Percentiles rank a stretch among this genome's conserved stretches.
These are phyloP conservation scores for Meloe dianella DNA, from an alignment of 2,888 invertebrate species.

Conservation along the genomic window DNA sequence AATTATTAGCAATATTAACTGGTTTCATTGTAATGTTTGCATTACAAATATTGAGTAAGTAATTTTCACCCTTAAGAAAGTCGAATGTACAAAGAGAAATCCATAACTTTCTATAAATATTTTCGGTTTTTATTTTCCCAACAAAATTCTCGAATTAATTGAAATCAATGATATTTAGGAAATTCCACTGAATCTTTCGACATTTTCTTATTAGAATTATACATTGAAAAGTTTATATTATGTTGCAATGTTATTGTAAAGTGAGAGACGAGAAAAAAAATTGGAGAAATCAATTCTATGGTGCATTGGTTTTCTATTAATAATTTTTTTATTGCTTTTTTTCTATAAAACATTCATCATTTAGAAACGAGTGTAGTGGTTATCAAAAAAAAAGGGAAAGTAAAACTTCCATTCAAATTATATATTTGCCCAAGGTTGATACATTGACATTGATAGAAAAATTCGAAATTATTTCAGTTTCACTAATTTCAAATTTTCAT, in stretches of 20 bases:
- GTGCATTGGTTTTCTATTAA: neutral
- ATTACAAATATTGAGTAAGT: conserved; percentile 60
- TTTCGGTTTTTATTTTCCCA: no score
- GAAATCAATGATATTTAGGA: neutral
- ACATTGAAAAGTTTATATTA: neutral
- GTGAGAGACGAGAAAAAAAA: neutral
- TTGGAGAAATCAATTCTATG: neutral
- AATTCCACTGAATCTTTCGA: neutral
- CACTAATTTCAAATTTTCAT: neutral
- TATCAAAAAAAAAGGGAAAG: neutral
- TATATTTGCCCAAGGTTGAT: neutral
- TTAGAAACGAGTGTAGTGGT: no score
- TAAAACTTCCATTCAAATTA: neutral
- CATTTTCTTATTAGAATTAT: neutral
- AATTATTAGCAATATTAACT: conserved; percentile 63
- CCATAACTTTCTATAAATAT: neutral
- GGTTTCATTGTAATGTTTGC: conserved; percentile 67
- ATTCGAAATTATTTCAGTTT: neutral
- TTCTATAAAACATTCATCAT: no score
- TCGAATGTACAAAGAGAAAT: neutral
- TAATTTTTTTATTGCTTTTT: neutral
- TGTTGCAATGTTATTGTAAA: neutral
- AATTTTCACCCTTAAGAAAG: neutral
- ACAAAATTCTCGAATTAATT: no score
- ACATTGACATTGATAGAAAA: neutral